Conservation (phyloP, 2,113 vertebrate species). For the Lethenteron camtschaticum region DNA sequence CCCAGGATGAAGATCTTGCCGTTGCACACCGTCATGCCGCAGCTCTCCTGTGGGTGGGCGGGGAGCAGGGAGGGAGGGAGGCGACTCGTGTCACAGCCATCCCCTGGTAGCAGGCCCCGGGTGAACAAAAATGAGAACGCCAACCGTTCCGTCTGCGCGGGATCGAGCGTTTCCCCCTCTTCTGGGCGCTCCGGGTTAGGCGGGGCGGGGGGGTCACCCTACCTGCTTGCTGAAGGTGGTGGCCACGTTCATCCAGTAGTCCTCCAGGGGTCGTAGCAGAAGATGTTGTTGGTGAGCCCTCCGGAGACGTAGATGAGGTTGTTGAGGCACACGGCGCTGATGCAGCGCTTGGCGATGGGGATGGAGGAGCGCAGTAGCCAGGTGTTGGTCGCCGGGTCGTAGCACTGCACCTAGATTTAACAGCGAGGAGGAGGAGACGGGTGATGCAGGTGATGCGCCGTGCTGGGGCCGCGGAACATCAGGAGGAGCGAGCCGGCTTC, state of each 20-base stretch:
- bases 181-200: too few relatives aligned
- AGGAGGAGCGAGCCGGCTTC: too few relatives aligned
- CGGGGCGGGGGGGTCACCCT: conserved; percentile 9
- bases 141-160: too few relatives aligned
- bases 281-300: conserved; percentile 78
- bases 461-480: too few relatives aligned
- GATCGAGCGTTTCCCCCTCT: too few relatives aligned
- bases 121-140: too few relatives aligned
- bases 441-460: too few relatives aligned
- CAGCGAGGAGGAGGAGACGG: too few relatives aligned
- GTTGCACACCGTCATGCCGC: conserved; percentile 95
- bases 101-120: too few relatives aligned
- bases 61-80: background rate
- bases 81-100: too few relatives aligned
- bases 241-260: conserved; percentile 93
- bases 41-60: conserved; percentile 57
- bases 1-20: conserved; percentile 95
- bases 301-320: conserved; percentile 89
- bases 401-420: conserved; percentile 63
- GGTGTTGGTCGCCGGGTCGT: conserved; percentile 56
- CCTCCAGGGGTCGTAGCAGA: conserved; percentile 78
- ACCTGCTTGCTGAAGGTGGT: conserved; percentile 92
- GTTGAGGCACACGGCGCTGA: conserved; percentile 81
- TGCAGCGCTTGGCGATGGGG: conserved; percentile 86
- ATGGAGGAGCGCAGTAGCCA: conserved; percentile 85